Conservation (phyloP, 2,888 invertebrate genomes). For the Tetanocera ferruginea region DNA sequence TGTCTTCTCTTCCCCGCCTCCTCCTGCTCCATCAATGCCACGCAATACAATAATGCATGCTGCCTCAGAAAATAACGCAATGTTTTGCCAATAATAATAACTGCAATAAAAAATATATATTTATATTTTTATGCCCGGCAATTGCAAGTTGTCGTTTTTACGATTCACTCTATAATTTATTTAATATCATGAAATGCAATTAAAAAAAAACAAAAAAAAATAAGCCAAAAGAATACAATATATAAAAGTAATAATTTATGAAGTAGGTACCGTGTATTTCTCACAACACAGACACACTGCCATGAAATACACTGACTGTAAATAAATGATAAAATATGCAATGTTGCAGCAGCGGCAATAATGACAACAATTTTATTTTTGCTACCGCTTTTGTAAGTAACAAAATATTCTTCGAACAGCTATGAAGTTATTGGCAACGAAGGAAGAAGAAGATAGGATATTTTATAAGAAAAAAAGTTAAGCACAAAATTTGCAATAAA, state of each 20-base stretch:
- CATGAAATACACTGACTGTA: not conserved
- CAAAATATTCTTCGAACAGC: too few relatives aligned
- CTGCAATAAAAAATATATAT: not conserved
- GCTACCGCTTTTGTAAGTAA: too few relatives aligned
- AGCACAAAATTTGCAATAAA: too few relatives aligned
- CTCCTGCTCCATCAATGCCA: not conserved
- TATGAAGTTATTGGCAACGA: too few relatives aligned
- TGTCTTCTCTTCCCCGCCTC: not conserved
- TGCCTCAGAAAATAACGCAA: not conserved
- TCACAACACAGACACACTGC: not conserved
- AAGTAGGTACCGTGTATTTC: not conserved
- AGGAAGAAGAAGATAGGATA: too few relatives aligned
- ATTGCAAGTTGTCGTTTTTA: not conserved
- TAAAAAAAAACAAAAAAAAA: slow-evolving; percentile 12
- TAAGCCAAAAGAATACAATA: not conserved
- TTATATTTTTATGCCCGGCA: not conserved
- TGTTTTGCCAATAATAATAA: not conserved
- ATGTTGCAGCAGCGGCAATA: not conserved
- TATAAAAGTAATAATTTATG: slow-evolving; percentile 15
- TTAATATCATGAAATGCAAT: slow-evolving; percentile 31
- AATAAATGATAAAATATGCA: not conserved
- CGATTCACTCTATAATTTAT: slow-evolving; percentile 32
- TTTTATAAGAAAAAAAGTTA: too few relatives aligned
- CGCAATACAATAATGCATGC: not conserved
- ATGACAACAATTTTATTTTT: not conserved